Base-by-base conservation (phyloP, 2,113 vertebrate species). In the Oostethus manadensis region DNA sequence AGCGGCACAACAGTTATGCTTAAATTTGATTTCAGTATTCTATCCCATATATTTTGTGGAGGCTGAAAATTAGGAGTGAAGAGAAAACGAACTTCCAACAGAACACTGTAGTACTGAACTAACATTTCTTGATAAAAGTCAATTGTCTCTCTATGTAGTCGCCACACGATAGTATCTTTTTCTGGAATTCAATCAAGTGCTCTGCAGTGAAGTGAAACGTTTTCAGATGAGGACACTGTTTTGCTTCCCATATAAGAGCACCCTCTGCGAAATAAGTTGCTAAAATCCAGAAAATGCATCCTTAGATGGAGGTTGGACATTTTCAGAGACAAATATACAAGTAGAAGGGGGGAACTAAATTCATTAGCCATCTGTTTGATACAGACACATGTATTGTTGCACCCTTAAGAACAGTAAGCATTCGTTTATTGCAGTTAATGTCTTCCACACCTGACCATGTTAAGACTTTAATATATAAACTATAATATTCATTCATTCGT, bases 41-140 rank as follows among this genome's bases (percentile, higher is more conserved):
- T 71, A n/a, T n/a, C n/a, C n/a, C n/a, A n/a, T n/a, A n/a, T n/a
- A n/a, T n/a, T n/a, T n/a, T 2, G 54, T 23, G 63, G 82, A 81
- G 78, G 56, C 72, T 84, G 79, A 70, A 84, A 84, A 87, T 81
- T 58, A 84, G 83, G 68, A 86, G 84, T 81, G 82, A 79, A 84
- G 71, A 79, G 68, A 59, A 70, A 77, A 81, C 67, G 62, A 56
- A 72, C 70, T 74, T 78, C 69, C 69, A 65, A 70, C 70, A 49
- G 53, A 78, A 81, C 64, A 64, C 70, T 23, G 74, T 76, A 61
- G 62, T 35, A 60, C 56, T 80, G 79, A 74, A 83, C 81, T 82
- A 85, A 86, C 78, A 84, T 71, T 74, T 87, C 74, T 84, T 84
- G 78, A 84, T 86, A 84, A 84, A 86, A 83, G 82, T 87, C 79